Conservation (phyloP, 2,888 invertebrate species). For the Lithophane semibrunnea region DNA sequence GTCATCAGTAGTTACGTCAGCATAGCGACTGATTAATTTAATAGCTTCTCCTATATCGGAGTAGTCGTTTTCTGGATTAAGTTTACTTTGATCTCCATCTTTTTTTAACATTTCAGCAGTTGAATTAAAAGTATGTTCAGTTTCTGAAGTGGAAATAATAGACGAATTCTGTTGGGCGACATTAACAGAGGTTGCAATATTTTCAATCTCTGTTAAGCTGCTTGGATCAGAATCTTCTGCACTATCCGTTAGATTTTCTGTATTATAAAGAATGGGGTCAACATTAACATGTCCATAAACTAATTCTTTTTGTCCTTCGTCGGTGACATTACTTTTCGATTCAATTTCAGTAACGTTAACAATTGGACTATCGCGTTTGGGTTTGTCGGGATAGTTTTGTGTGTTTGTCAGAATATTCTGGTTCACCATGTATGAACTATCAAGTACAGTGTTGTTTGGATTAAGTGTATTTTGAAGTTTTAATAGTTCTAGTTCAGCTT, state of each 20-base stretch:
- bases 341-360: conserved; percentile 76
- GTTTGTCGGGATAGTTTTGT: conserved; percentile 82
- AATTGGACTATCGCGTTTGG: conserved; percentile 85
- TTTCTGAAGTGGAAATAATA: conserved; percentile 36
- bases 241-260: conserved; percentile 70
- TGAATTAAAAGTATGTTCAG: conserved; percentile 61
- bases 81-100: conserved; percentile 80
- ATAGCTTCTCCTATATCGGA: conserved; percentile 88
- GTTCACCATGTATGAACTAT: conserved; percentile 73
- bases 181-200: conserved; percentile 62
- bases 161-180: conserved; percentile 49
- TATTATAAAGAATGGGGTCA: conserved; percentile 82
- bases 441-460: conserved; percentile 71
- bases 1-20: conserved; percentile 88
- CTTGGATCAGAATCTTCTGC: conserved; percentile 60
- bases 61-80: conserved; percentile 87
- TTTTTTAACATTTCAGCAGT: conserved; percentile 74
- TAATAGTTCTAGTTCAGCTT: conserved; percentile 86
- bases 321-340: conserved; percentile 71
- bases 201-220: conserved; percentile 59
- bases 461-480: conserved; percentile 81
- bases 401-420: conserved; percentile 81
- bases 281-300: conserved; percentile 86
- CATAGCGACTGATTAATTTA: conserved; percentile 87
- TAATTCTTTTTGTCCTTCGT: conserved; percentile 86